Base-by-base conservation (phyloP, 2,113 vertebrate species). In the Daphoenositta chrysoptera region DNA sequence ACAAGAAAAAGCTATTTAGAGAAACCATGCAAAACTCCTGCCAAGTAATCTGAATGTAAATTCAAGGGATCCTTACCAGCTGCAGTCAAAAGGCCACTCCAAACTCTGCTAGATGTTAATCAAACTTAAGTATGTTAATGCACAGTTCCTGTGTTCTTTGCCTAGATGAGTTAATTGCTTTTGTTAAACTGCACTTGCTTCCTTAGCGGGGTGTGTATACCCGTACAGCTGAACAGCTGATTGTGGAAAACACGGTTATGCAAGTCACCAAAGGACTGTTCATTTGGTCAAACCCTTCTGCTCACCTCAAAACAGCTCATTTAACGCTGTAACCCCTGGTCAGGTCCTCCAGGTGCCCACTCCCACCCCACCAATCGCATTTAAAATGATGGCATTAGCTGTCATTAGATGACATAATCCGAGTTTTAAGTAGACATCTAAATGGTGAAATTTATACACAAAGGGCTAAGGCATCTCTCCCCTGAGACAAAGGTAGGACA, bases 11-110 rank as follows among this genome's bases (percentile, higher is more conserved):
- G 23, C 13, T 35, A 80, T 2, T 13, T 9, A 61, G 21, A 77
- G 35, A 80, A 50, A 57, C 0, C 2, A 28, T 57, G 35, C 30
- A 81, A 73, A 93, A 87, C 63, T 90, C 79, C 45, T 95, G 87
- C 90, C 93, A 96, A 94, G 31, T 71, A 95, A 95, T 93, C 51
- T 66, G 68, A 96, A 95, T 88, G 71, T 73, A 90, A 95, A 95
- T 94, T 95, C 79, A 93, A 95, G 31, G 79, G 56, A 83, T 85
- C 47, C 76, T 93, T 70, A 93, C 64, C 92, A 97, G 92, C 82
- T 96, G 90, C 88, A 93, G 75, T 95, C 77, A 91, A 94, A 94
- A 96, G 68, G 68, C 76, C 71, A 80, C 92, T 96, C 76, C 79
- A 96, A 78, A 86, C 37, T 96, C 84, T 35, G 33, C 56, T 76